These are phyloP conservation scores for Synchiropus splendidus DNA, from an alignment of 2,113 vertebrate species.

Conservation along the genomic window DNA sequence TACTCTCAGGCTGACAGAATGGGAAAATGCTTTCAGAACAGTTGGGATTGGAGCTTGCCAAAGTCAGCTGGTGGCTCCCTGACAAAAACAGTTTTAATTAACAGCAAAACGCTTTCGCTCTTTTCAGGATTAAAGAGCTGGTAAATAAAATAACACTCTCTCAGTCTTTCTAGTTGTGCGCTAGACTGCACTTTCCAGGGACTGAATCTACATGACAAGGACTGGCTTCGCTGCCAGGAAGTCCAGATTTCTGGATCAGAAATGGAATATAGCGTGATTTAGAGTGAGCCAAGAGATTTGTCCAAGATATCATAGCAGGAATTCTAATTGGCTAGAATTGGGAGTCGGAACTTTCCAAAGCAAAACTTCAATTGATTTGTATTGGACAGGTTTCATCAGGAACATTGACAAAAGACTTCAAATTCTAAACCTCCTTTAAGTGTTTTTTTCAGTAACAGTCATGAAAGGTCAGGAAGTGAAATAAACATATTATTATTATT, in stretches of 20 bases:
- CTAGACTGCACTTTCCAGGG: not conserved
- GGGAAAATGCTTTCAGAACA: conserved; percentile 27
- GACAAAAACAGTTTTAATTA: conserved; percentile 37
- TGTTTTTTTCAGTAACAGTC: too few relatives aligned
- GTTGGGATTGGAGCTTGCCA: conserved; percentile 33
- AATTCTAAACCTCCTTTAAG: too few relatives aligned
- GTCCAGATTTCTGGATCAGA: conserved; percentile 25
- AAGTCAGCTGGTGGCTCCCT: conserved; percentile 19
- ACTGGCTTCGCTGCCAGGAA: conserved; percentile 19
- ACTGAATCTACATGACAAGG: too few relatives aligned
- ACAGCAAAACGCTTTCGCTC: conserved; percentile 6
- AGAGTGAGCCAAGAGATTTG: conserved; percentile 20
- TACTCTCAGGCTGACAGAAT: conserved; percentile 16
- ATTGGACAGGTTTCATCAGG: too few relatives aligned
- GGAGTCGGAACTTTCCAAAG: too few relatives aligned
- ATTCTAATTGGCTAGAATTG: conserved; percentile 20
- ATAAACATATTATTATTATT: too few relatives aligned
- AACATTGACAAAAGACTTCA: too few relatives aligned
- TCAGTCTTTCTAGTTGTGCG: not conserved
- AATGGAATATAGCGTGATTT: conserved; percentile 17
- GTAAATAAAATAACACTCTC: conserved; percentile 10
- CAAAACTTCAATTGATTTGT: too few relatives aligned
- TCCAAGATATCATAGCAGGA: conserved; percentile 26
- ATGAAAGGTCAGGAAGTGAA: too few relatives aligned
- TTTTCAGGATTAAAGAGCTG: conserved; percentile 10